These are phyloP conservation scores for Taurulus bubalis DNA, from an alignment of 2,113 vertebrate genomes.

Conservation along the genomic window DNA sequence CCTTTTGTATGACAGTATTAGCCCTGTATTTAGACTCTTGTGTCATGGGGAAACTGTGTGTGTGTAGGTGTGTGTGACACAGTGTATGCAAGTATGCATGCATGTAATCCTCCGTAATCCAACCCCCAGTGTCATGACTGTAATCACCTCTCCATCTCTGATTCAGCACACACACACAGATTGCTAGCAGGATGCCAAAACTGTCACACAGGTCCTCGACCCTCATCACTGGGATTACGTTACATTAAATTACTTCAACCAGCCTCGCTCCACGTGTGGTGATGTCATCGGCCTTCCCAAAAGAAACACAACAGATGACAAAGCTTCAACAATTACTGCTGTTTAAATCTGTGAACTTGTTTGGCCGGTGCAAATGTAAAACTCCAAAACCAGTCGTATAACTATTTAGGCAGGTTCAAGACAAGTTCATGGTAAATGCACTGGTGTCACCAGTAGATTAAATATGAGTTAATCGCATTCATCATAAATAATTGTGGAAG, in stretches of 20 bases:
- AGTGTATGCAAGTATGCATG: slow-evolving; percentile 29
- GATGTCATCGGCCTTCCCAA: slow-evolving; percentile 1
- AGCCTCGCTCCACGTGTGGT: neutral
- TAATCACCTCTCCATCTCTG: slow-evolving; percentile 74
- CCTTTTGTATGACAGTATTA: slow-evolving; percentile 62
- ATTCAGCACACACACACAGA: slow-evolving; percentile 34
- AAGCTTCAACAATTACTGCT: neutral
- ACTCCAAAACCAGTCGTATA: neutral
- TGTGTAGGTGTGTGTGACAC: slow-evolving; percentile 29
- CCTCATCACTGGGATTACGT: slow-evolving; percentile 49
- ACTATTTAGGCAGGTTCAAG: neutral
- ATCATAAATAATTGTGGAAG: neutral
- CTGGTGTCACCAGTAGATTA: neutral
- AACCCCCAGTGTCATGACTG: slow-evolving; percentile 70
- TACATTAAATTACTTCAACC: slow-evolving; percentile 41
- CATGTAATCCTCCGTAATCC: slow-evolving; percentile 79
- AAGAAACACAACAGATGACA: neutral
- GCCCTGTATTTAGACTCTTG: slow-evolving; percentile 53
- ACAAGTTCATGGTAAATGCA: neutral
- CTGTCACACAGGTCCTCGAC: slow-evolving; percentile 23
- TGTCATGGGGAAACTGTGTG: slow-evolving; percentile 28
- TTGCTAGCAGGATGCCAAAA: slow-evolving; percentile 31
- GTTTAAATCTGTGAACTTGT: neutral
- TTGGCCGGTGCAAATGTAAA: neutral
- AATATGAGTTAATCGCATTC: neutral